Evolutionary conservation across 2,797 vertebrate genomes (phyloP).

Genomic region (Pseudomugil gertrudae): DNA sequence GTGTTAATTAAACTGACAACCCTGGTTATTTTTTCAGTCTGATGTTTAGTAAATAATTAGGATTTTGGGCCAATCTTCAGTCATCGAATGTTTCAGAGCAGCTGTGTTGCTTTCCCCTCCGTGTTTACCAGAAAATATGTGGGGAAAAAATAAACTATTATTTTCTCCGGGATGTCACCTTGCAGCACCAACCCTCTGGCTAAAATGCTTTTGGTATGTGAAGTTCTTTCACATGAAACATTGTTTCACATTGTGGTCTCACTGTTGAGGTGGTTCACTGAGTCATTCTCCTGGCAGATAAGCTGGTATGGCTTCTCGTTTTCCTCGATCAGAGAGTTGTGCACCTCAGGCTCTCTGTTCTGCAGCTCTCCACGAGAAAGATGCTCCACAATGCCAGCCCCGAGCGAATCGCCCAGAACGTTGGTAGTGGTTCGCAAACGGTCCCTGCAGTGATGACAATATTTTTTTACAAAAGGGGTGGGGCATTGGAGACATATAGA

Average conservation of each 20-base stretch:
- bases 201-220: constrained; percentile 21
- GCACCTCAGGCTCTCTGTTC: constrained; percentile 84
- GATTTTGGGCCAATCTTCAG: constrained; percentile 12
- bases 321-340: constrained; percentile 87
- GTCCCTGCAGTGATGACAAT: constrained; percentile 81
- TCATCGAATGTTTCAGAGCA: constrained; percentile 3
- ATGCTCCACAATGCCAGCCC: constrained; percentile 92
- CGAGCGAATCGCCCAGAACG: constrained; percentile 94
- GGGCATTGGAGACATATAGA: neutral
- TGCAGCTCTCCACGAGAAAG: constrained; percentile 90
- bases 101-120: constrained; percentile 11
- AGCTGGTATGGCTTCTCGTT: constrained; percentile 88
- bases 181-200: neutral
- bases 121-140: constrained; percentile 3
- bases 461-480: neutral
- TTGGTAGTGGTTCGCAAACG: constrained; percentile 94
- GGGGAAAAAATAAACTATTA: constrained; percentile 1
- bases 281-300: constrained; percentile 86
- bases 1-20: neutral
- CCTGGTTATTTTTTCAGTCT: neutral
- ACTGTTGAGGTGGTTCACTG: constrained; percentile 78
- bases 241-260: constrained; percentile 87
- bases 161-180: constrained; percentile 7
- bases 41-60: neutral
- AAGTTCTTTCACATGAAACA: neutral